Base-by-base conservation (phyloP, 1,140 invertebrate genomes). In the Scaptomyza hsui region DNA sequence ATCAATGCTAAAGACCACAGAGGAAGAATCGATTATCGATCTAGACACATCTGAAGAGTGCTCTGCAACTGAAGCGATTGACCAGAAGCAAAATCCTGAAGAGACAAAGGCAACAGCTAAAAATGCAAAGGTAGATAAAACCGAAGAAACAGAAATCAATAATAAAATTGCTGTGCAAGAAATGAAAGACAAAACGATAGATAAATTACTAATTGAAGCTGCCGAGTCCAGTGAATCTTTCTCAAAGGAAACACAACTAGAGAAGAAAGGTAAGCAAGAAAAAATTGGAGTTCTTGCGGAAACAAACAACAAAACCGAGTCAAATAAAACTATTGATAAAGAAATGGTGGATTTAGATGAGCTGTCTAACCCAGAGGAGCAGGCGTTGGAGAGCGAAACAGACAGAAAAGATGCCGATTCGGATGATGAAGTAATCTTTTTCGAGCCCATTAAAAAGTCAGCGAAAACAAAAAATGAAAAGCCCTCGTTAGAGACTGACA, bases 351-450 rank as follows among this genome's bases (percentile, higher is more conserved):
- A 24, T 26, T 29, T 1, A 29, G 7, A n/a, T 6, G 21, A 29
- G 9, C 5, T 7, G 1, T n/a, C 0, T 1, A 37, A 37, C 3
- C 32, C n/a, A 37, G n/a, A 42, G 24, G 35, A 42, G 21, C 37
- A 53, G 44, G 13, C n/a, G 13, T 42, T 32, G 19, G 24, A 59
- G 13, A 21, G 5, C 4, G 10, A 48, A 39, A 9, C 24, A 7
- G 53, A 45, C 6, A 13, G 47, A 45, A 80, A 72, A 32, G 78
- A 81, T 1, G 3, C 60, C 2, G 88, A 90, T 10, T 81, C 77
- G 1, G 88, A 90, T 59, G 89, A 89, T 37, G 89, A 90, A 44
- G 80, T 90, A 0, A 85, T 89, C 19, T 90, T 90, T 59, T 83
- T 80, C n/a, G 82, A 78, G 37, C 52, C 69, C 3, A 57, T 80